Conservation (phyloP, 2,888 invertebrate species). For the Drosophila rubida region DNA sequence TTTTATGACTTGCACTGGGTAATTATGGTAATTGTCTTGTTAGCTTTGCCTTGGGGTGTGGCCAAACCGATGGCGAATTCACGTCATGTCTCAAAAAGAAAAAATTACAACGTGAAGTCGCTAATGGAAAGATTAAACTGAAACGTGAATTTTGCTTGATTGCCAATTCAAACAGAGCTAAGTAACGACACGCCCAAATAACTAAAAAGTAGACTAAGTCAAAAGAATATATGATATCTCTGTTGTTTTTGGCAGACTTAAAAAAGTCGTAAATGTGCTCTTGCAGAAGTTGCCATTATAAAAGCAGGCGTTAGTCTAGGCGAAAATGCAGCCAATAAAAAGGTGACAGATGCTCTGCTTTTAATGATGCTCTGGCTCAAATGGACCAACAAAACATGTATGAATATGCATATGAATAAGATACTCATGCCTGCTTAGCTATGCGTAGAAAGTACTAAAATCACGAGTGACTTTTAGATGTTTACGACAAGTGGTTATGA, state of each 20-base stretch:
- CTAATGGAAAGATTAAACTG: constrained; percentile 38
- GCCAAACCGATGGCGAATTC: constrained; percentile 36
- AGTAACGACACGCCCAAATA: constrained; percentile 4
- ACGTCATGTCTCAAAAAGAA: constrained; percentile 19
- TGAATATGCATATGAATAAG: constrained; percentile 3
- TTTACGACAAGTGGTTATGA: constrained; percentile 14
- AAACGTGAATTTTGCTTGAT: constrained; percentile 1
- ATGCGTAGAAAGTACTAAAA: neutral
- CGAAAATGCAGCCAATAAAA: neutral
- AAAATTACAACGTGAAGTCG: neutral
- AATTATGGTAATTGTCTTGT: constrained; percentile 67
- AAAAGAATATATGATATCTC: neutral
- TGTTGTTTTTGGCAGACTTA: too few species aligned
- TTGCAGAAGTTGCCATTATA: too few species aligned
- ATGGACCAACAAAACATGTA: neutral
- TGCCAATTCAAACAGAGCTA: constrained; percentile 4
- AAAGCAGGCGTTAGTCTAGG: neutral
- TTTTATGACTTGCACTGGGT: constrained; percentile 43
- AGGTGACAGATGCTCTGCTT: neutral
- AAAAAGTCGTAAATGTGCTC: too few species aligned
- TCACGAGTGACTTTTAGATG: constrained; percentile 7
- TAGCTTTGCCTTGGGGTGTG: constrained; percentile 39
- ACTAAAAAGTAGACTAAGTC: neutral
- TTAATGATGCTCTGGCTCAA: neutral
- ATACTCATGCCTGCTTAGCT: neutral